phyloP scores from a whole-genome alignment of 2,113 vertebrate genomes.

The Cavia porcellus region DNA sequence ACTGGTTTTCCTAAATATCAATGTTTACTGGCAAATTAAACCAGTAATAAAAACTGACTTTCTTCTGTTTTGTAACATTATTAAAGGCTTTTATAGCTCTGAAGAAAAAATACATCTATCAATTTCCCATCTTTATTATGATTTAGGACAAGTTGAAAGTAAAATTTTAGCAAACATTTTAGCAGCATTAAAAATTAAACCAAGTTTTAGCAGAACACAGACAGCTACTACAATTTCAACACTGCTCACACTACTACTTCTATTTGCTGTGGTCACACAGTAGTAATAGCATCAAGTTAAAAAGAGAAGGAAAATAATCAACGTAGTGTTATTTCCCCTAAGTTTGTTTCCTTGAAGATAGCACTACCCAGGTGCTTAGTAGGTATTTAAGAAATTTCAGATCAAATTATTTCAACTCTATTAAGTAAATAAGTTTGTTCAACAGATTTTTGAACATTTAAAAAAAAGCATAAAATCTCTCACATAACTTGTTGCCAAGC shows the following conservation, averaged over 20 bases:
- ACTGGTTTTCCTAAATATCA: not conserved
- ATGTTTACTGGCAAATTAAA: slow-evolving; percentile 16
- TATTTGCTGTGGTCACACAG: not conserved
- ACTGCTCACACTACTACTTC: not conserved
- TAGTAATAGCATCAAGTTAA: slow-evolving; percentile 19
- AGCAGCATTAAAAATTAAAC: slow-evolving; percentile 64
- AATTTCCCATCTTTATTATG: slow-evolving; percentile 27
- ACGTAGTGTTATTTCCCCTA: not conserved
- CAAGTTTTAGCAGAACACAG: slow-evolving; percentile 29
- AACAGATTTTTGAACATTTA: slow-evolving; percentile 19
- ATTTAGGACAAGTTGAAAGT: not conserved
- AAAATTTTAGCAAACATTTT: slow-evolving; percentile 53
- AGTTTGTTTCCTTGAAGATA: not conserved
- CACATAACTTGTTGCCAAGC: slow-evolving; percentile 37
- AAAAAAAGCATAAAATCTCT: slow-evolving; percentile 27
- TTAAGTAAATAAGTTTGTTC: slow-evolving; percentile 25
- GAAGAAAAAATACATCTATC: not conserved
- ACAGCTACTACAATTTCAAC: slow-evolving; percentile 53
- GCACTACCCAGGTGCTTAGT: not conserved
- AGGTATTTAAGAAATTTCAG: slow-evolving; percentile 7
- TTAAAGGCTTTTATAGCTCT: not conserved
- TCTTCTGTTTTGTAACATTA: slow-evolving; percentile 30
- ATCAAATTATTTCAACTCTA: slow-evolving; percentile 14
- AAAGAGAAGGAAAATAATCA: slow-evolving; percentile 29
- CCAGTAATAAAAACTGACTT: slow-evolving; percentile 29